Evolutionary conservation across 1,140 invertebrate genomes (phyloP).

Genomic region (Nymphalis io): DNA sequence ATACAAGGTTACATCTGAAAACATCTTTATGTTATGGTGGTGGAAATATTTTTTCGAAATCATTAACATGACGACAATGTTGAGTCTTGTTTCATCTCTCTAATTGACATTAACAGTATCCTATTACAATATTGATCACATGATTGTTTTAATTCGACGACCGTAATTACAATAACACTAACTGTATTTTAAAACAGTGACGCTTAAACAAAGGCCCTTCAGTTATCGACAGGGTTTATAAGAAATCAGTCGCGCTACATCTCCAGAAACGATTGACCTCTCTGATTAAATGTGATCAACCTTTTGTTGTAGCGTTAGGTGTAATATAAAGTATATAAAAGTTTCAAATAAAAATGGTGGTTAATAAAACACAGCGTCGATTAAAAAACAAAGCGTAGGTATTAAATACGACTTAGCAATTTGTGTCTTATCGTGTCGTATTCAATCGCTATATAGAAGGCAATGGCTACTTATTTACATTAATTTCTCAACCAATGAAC

Average conservation of each 20-base stretch:
- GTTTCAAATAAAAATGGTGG: not conserved
- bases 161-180: conserved; percentile 27
- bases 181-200: conserved; percentile 31
- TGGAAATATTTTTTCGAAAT: conserved; percentile 16
- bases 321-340: not conserved
- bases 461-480: conserved; percentile 31
- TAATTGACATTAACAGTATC: not conserved
- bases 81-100: not conserved
- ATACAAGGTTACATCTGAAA: conserved; percentile 69
- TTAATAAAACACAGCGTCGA: conserved; percentile 10
- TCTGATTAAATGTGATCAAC: conserved; percentile 34
- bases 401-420: conserved; percentile 6
- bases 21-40: conserved; percentile 38
- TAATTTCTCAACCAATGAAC: conserved; percentile 35
- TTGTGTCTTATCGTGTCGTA: conserved; percentile 38
- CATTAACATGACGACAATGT: conserved; percentile 2
- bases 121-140: conserved; percentile 22
- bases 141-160: conserved; percentile 45
- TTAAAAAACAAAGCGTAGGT: conserved; percentile 23
- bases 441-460: conserved; percentile 28
- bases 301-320: conserved; percentile 3
- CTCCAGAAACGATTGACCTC: conserved; percentile 46
- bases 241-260: conserved; percentile 50
- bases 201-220: conserved; percentile 54
- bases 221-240: conserved; percentile 53